Conservation (phyloP, 2,888 invertebrate genomes). For the Drosophila hawaiiensis region DNA sequence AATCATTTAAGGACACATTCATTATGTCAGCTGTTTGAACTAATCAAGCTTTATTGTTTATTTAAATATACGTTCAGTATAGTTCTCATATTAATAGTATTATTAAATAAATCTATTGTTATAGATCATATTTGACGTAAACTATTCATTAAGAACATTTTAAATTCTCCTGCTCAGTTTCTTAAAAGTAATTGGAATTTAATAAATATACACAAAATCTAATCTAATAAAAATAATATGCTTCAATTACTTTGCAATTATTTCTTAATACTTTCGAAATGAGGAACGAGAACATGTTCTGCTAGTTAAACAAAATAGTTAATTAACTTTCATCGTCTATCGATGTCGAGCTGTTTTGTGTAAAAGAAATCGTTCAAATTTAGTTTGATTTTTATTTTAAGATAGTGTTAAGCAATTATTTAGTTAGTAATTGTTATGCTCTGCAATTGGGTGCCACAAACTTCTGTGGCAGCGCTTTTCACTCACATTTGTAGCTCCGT, state of each 20-base stretch:
- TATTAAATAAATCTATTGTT: neutral
- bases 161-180: rapidly evolving
- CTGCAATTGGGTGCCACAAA: conserved; percentile 10
- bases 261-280: neutral
- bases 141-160: neutral
- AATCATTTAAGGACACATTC: neutral
- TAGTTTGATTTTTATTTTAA: neutral
- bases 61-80: no score
- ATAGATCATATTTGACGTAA: neutral
- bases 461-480: conserved; percentile 28
- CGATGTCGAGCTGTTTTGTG: neutral
- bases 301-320: neutral
- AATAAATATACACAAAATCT: rapidly evolving
- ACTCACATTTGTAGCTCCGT: conserved; percentile 50
- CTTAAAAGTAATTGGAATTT: neutral
- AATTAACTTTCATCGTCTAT: neutral
- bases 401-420: neutral
- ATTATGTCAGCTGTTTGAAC: neutral
- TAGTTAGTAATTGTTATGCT: neutral
- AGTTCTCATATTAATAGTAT: neutral
- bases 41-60: neutral
- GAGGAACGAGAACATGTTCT: neutral
- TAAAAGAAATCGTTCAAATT: neutral
- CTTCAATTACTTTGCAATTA: neutral
- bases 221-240: neutral